Conservation (phyloP, 1,140 invertebrate genomes). For the Tetranychus cinnabarinus region DNA sequence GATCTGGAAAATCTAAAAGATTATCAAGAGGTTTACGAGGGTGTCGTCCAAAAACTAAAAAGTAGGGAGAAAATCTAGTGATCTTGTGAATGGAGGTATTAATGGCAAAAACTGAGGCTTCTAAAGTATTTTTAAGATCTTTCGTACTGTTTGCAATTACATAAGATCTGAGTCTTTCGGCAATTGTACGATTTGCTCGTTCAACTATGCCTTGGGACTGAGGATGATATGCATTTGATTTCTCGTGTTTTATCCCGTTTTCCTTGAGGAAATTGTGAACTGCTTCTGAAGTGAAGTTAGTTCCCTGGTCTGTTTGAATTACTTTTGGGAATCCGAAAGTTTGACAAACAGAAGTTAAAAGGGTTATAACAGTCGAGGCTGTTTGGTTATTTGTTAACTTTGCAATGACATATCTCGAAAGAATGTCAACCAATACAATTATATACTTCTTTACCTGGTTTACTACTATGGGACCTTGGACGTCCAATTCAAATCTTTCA, state of each 20-base stretch:
- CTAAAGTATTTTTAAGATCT: background rate
- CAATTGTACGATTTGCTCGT: background rate
- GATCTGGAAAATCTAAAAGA: background rate
- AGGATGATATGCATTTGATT: background rate
- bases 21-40: background rate
- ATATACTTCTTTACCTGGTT: background rate
- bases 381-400: background rate
- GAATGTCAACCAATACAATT: background rate
- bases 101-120: background rate
- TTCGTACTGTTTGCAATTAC: background rate
- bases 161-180: background rate
- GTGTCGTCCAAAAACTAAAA: background rate
- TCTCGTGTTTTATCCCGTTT: background rate
- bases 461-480: background rate
- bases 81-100: background rate
- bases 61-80: background rate
- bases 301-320: background rate
- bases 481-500: background rate
- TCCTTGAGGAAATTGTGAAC: background rate
- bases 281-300: background rate
- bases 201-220: background rate
- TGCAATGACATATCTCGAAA: background rate
- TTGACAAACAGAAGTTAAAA: background rate
- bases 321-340: background rate
- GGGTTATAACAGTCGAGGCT: background rate